phyloP scores from a whole-genome alignment of 2,888 invertebrate species.

The Xanthorhoe spadicearia region DNA sequence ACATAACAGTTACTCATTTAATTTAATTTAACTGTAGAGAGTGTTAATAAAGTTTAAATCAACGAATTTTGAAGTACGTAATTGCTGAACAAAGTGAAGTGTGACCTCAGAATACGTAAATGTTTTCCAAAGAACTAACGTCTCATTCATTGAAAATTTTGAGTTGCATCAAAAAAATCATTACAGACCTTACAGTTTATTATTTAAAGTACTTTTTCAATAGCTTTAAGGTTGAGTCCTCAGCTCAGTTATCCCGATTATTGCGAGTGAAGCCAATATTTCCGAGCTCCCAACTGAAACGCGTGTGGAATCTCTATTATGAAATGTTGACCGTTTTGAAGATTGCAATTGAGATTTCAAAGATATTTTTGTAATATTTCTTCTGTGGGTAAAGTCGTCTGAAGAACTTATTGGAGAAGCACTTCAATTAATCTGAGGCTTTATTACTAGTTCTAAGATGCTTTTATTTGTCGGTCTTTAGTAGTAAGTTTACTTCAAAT shows the following conservation, averaged over 20 bases:
- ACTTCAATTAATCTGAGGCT: conserved; percentile 29
- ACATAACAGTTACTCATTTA: not conserved
- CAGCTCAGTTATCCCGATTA: conserved; percentile 61
- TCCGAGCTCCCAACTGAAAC: conserved; percentile 60
- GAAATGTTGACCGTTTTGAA: conserved; percentile 51
- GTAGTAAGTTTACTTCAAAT: not conserved
- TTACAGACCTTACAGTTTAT: not conserved
- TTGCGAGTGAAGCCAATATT: conserved; percentile 62
- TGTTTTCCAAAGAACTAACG: not conserved
- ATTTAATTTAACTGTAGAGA: not conserved
- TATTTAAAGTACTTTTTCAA: conserved; percentile 15
- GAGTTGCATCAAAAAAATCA: too few relatives aligned
- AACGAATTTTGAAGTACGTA: not conserved
- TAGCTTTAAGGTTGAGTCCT: conserved; percentile 41
- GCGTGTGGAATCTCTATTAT: conserved; percentile 58
- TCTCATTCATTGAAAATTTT: not conserved
- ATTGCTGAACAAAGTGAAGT: too few relatives aligned
- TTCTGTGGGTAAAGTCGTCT: conserved; percentile 29
- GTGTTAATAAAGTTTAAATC: not conserved
- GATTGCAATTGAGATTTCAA: conserved; percentile 36
- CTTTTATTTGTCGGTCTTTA: not conserved
- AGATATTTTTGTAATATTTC: conserved; percentile 30
- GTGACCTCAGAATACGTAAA: too few relatives aligned
- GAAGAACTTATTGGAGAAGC: conserved; percentile 32
- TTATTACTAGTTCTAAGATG: conserved; percentile 9